These are phyloP conservation scores for Eptatretus burgeri DNA, from an alignment of 2,113 vertebrate genomes.

Conservation along the genomic window DNA sequence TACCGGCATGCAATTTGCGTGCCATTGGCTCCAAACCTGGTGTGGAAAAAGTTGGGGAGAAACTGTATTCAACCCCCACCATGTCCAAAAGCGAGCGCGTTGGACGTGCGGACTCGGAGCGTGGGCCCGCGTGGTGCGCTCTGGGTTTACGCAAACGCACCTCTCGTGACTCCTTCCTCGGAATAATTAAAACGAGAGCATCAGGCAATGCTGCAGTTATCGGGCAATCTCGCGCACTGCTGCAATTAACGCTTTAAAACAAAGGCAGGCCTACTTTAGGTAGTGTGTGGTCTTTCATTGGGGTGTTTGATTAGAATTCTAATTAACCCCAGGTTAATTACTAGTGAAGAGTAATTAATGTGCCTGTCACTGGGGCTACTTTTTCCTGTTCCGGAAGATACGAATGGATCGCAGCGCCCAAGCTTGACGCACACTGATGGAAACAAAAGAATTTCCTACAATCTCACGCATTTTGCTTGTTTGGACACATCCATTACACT, in stretches of 20 bases:
- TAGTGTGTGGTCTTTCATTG: neutral
- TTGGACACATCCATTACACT: too few species aligned
- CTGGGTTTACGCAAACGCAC: too few species aligned
- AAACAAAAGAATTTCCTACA: too few species aligned
- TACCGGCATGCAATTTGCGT: too few species aligned
- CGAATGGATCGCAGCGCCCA: too few species aligned
- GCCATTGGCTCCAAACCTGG: too few species aligned
- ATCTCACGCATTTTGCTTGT: too few species aligned
- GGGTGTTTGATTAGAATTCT: conserved; percentile 5
- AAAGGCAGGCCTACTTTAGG: conserved; percentile 4
- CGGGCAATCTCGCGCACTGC: neutral
- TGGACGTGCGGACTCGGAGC: neutral
- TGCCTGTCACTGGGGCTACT: conserved; percentile 5
- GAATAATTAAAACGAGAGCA: conserved; percentile 1
- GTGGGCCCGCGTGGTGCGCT: too few species aligned
- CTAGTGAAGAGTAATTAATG: conserved; percentile 6
- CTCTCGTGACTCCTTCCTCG: too few species aligned
- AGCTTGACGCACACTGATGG: too few species aligned
- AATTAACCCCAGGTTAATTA: conserved; percentile 4
- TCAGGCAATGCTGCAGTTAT: conserved; percentile 2
- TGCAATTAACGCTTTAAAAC: conserved; percentile 6
- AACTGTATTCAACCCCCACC: neutral
- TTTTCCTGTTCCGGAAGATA: neutral
- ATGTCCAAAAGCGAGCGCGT: neutral
- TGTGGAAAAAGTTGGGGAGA: neutral